phyloP scores from a whole-genome alignment of 2,888 invertebrate species.

The Melitaea athalia region DNA sequence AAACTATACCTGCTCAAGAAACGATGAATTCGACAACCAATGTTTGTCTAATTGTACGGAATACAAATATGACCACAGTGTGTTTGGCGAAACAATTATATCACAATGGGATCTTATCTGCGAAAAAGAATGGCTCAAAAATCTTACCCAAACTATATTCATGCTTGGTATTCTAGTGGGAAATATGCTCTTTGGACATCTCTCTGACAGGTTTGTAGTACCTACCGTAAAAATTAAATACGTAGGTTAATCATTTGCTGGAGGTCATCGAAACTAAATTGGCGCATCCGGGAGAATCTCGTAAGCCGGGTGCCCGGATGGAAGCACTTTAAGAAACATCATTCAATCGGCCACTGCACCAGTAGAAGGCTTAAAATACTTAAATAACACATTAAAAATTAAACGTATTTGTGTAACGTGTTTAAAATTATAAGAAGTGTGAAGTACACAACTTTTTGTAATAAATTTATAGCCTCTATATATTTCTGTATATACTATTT shows the following conservation, averaged over 20 bases:
- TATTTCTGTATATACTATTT: too few relatives aligned
- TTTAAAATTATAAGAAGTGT: too few relatives aligned
- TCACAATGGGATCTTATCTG: slow-evolving; percentile 90
- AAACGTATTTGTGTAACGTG: not conserved
- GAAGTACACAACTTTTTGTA: too few relatives aligned
- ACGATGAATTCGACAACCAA: slow-evolving; percentile 66
- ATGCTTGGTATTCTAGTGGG: slow-evolving; percentile 91
- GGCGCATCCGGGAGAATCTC: slow-evolving; percentile 59
- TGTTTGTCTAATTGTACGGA: slow-evolving; percentile 81
- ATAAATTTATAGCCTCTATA: too few relatives aligned
- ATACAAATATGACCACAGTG: slow-evolving; percentile 83
- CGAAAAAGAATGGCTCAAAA: slow-evolving; percentile 84
- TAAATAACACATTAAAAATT: not conserved
- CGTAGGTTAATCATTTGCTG: slow-evolving; percentile 25
- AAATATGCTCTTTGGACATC: slow-evolving; percentile 87
- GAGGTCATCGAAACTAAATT: slow-evolving; percentile 55
- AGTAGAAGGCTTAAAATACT: slow-evolving; percentile 34
- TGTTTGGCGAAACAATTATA: slow-evolving; percentile 87
- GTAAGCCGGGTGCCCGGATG: slow-evolving; percentile 55
- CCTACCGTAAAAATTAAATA: slow-evolving; percentile 11
- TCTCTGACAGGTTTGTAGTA: slow-evolving; percentile 86
- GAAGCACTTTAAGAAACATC: slow-evolving; percentile 57
- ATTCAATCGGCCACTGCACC: slow-evolving; percentile 46
- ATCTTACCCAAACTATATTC: slow-evolving; percentile 89
- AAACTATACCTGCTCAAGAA: slow-evolving; percentile 75